Evolutionary conservation across 2,888 invertebrate genomes (phyloP), one percentile per base, ranked within the genome.

Genomic region (Tribolium freemani): DNA sequence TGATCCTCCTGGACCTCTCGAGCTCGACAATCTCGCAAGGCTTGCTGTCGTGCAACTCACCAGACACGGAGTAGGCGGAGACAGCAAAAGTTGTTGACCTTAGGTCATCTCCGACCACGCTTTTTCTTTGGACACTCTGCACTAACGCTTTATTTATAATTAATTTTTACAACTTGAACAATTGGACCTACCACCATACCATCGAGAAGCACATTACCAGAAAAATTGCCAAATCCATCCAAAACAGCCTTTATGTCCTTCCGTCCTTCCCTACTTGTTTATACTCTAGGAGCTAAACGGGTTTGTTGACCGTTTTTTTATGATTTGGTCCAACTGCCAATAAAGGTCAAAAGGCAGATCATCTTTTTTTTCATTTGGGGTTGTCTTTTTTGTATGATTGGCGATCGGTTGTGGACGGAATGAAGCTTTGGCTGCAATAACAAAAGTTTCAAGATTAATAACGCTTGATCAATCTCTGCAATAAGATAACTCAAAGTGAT

Each of bases 81-180:
- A 85, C 84, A 83, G 83, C 83, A 84, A 84, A 84, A 85, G 86
- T 86, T 86, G 86, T 86, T 86, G 86, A 86, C 86, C 86, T 85
- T 84, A 84, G 86, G 85, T 86, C 86, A 86, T 84, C 83, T 81
- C 83, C 82, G 82, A 84, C 84, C 84, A 83, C 83, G 82, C 84
- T 84, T 79, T 80, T 82, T 81, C 81, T 81, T 77, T 75, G 76
- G 72, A 70, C 76, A 73, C 54, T 78, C 77, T 81, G 80, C 81
- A 83, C 81, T 73, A 69, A 63, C 68, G 30, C 61, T 63, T 67
- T 71, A 66, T 71, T 71, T 71, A 53, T 71, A 53, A 71, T 66
- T 58, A 66, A 26, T 72, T 72, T 72, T 61, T 64, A 50, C 46
- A 26, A 67, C 54, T 8, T 38, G 38, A 38, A 6, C 38, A 8